Evolutionary conservation across 2,113 vertebrate genomes (phyloP), one percentile per base, ranked within the genome.

Genomic region (Lucifuga dentata): DNA sequence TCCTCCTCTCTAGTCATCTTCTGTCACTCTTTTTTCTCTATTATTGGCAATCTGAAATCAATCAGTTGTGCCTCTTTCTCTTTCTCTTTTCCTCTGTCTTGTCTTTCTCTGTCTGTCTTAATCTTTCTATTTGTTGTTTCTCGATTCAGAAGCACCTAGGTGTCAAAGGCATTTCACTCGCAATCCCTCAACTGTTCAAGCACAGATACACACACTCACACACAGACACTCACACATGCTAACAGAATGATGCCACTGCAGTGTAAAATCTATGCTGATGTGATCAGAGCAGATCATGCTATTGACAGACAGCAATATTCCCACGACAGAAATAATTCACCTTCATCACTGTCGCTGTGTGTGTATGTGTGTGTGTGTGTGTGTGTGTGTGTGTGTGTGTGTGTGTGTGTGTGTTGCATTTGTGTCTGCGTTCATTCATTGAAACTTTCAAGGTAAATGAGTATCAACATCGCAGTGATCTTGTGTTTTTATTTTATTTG

Each of bases 241-340:
- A 66, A 78, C 56, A 69, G 40, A 57, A 48, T 61, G 70, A 85
- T 19, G 39, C 68, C 67, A 56, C 39, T 35, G 64, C 16, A n/a
- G 66, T 72, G 76, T 80, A 81, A 88, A 88, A 88, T 90, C 88
- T 68, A 87, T 90, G 73, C 71, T 90, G 83, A 90, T 90, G 76
- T 78, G 84, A 89, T 90, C 87, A 88, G 80, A 52, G 58, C 51
- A 69, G 75, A 69, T 85, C 24, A 11, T 39, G 36, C 39, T 84
- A 86, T 89, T 82, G 85, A 85, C 80, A 87, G 76, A 65, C 80
- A 76, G 53, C 55, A 78, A 86, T 81, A 86, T 80, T 84, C 61
- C 80, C 68, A 73, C 40, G 44, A 80, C 70, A 58, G 76, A 62
- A 79, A 79, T 46, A 73, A 85, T 85, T 86, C 84, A 82, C 82